phyloP scores from a whole-genome alignment of 2,888 invertebrate genomes.

The Drosophila hamatofila region DNA sequence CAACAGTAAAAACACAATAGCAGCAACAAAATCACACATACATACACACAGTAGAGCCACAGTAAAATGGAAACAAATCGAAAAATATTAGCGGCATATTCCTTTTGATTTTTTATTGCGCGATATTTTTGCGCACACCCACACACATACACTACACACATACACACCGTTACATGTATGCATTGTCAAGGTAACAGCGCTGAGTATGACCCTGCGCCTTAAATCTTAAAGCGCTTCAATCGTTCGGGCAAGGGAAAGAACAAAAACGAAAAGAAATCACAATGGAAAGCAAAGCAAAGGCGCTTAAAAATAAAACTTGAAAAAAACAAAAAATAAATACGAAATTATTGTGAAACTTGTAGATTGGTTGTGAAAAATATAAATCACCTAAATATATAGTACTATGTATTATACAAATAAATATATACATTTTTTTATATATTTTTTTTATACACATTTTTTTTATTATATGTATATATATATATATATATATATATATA shows the following conservation, averaged over 20 bases:
- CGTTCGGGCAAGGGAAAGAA: not conserved
- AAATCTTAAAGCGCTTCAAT: slow-evolving; percentile 14
- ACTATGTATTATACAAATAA: too few species aligned
- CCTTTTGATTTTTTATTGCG: slow-evolving; percentile 74
- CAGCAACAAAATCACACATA: slow-evolving; percentile 12
- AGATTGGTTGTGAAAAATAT: too few species aligned
- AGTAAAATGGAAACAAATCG: slow-evolving; percentile 63
- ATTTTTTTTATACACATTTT: too few species aligned
- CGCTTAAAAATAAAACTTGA: too few species aligned
- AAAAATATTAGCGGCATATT: slow-evolving; percentile 72
- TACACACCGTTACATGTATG: not conserved
- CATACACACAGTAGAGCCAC: not conserved
- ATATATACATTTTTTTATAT: too few species aligned
- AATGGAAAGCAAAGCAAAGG: too few species aligned
- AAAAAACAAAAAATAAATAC: too few species aligned
- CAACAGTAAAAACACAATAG: slow-evolving; percentile 33
- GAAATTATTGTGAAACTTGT: too few species aligned
- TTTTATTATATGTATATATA: too few species aligned
- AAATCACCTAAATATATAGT: too few species aligned
- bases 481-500: too few species aligned
- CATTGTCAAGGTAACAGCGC: slow-evolving; percentile 16
- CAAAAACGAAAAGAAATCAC: too few species aligned
- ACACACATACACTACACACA: slow-evolving; percentile 11
- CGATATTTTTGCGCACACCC: slow-evolving; percentile 27
- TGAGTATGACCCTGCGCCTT: slow-evolving; percentile 23